Percentiles rank a stretch among this genome's conserved stretches.
These are phyloP conservation scores for Zaprionus davidi DNA, from an alignment of 1,140 invertebrate species.

Conservation along the genomic window DNA sequence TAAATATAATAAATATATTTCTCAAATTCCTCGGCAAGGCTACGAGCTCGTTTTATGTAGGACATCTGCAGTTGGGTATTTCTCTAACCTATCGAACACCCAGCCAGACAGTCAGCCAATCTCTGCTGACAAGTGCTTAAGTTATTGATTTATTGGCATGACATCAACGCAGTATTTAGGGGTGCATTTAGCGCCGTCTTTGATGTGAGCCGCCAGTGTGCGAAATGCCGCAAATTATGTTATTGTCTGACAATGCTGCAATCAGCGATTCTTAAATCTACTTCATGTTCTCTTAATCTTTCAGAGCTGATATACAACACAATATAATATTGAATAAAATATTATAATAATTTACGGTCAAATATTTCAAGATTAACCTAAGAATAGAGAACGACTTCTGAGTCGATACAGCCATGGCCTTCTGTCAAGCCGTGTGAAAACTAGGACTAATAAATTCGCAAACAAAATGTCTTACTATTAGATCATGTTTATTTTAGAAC, in stretches of 20 bases:
- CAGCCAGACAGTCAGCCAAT: constrained; percentile 7
- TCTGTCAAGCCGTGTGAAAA: too few relatives aligned
- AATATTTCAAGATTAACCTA: too few relatives aligned
- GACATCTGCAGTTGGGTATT: constrained; percentile 59
- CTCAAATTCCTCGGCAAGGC: constrained; percentile 74
- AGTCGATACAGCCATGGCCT: too few relatives aligned
- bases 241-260: not conserved
- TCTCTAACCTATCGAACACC: constrained; percentile 23
- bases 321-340: not conserved
- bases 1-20: constrained; percentile 63
- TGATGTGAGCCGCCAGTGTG: constrained; percentile 41
- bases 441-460: too few relatives aligned
- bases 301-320: not conserved
- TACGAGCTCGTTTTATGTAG: constrained; percentile 71
- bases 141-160: constrained; percentile 67
- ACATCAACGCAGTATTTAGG: constrained; percentile 50
- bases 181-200: constrained; percentile 37
- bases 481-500: too few relatives aligned
- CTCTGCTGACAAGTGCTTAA: constrained; percentile 46
- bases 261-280: not conserved
- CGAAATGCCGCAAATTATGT: constrained; percentile 5
- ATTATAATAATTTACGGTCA: too few relatives aligned
- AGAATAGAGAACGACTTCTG: too few relatives aligned
- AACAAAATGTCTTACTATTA: too few relatives aligned
- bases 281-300: not conserved